phyloP scores from a whole-genome alignment of 2,888 invertebrate genomes.

The Caenorhabditis japonica region DNA sequence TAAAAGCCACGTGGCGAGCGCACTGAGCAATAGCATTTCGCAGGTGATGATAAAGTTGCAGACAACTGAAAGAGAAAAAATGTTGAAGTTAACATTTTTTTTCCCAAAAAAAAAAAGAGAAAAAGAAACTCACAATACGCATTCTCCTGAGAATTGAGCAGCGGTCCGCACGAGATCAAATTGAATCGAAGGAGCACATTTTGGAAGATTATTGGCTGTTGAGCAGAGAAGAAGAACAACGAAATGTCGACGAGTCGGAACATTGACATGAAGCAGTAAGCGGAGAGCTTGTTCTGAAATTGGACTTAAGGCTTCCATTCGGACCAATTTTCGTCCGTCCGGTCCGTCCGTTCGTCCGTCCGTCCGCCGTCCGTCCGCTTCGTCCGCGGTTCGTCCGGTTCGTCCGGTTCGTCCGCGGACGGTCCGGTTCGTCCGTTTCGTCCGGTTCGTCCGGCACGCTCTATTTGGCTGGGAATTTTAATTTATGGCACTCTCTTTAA shows the following conservation, averaged over 20 bases:
- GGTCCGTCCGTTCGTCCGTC: too few species aligned
- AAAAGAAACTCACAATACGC: slow-evolving; percentile 70
- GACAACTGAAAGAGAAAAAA: slow-evolving; percentile 67
- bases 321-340: too few species aligned
- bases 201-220: slow-evolving; percentile 76
- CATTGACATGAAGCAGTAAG: slow-evolving; percentile 75
- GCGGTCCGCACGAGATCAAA: slow-evolving; percentile 71
- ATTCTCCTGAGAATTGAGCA: slow-evolving; percentile 72
- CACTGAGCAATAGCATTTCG: slow-evolving; percentile 71
- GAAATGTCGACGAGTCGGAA: slow-evolving; percentile 75
- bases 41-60: slow-evolving; percentile 76
- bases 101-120: too few species aligned
- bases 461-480: too few species aligned
- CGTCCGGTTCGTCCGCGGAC: too few species aligned
- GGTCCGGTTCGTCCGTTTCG: too few species aligned
- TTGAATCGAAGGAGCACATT: slow-evolving; percentile 72
- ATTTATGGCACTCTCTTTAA: too few species aligned
- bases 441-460: too few species aligned
- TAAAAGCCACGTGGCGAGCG: slow-evolving; percentile 68
- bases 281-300: slow-evolving; percentile 71
- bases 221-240: slow-evolving; percentile 74
- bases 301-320: background rate
- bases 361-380: too few species aligned
- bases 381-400: too few species aligned
- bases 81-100: too few species aligned